Conservation (phyloP, 2,113 vertebrate genomes). For the Rhinolophus sinicus region DNA sequence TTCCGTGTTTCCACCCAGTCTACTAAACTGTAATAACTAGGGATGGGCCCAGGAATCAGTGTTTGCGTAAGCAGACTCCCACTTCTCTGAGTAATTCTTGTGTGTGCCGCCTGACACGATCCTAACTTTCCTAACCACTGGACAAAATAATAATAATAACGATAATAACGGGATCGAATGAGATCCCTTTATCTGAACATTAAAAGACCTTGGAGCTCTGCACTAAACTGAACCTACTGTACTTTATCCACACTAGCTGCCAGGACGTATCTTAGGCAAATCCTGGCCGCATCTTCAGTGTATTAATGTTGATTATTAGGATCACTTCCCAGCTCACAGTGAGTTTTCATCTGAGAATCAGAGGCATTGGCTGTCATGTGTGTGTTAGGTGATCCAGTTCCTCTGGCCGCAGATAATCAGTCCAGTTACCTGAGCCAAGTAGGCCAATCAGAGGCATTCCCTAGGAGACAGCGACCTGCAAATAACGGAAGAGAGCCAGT, state of each 20-base stretch:
- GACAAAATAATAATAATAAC: not conserved
- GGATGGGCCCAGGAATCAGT: not conserved
- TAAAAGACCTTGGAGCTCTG: not conserved
- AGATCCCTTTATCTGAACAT: not conserved
- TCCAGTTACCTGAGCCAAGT: not conserved
- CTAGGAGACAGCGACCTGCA: not conserved
- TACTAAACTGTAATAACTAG: not conserved
- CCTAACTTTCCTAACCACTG: not conserved
- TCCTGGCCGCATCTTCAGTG: not conserved
- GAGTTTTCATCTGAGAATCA: not conserved
- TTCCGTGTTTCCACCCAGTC: not conserved
- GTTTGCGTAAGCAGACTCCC: not conserved
- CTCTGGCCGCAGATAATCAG: not conserved
- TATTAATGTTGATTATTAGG: not conserved
- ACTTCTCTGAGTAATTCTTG: not conserved
- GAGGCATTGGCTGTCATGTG: not conserved
- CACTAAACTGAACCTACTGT: not conserved
- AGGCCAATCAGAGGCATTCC: not conserved
- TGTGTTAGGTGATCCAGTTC: not conserved
- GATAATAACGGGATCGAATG: not conserved
- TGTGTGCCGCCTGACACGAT: not conserved
- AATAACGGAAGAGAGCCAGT: not conserved
- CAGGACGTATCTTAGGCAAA: not conserved
- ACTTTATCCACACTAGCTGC: not conserved
- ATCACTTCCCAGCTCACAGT: not conserved